phyloP scores from a whole-genome alignment of 2,888 invertebrate species.

The Chloroclystis v-ata region DNA sequence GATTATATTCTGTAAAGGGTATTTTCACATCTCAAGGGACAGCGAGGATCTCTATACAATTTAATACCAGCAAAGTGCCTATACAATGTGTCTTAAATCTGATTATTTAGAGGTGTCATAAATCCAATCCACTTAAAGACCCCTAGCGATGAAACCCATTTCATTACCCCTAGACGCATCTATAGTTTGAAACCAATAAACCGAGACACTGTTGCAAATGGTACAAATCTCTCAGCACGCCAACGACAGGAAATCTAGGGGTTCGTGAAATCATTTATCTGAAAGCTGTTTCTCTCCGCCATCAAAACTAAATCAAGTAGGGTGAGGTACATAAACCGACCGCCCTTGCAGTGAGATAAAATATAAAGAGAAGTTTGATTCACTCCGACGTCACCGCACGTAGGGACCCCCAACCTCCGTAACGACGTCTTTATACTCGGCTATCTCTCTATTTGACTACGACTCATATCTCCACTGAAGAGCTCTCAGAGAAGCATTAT shows the following conservation, averaged over 20 bases:
- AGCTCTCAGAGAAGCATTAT: constrained; percentile 63
- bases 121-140: constrained; percentile 62
- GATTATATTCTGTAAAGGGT: constrained; percentile 12
- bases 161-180: constrained; percentile 60
- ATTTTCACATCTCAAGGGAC: constrained; percentile 15
- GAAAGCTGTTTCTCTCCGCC: constrained; percentile 70
- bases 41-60: constrained; percentile 28
- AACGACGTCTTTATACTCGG: constrained; percentile 67
- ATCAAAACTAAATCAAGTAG: constrained; percentile 76
- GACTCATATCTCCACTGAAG: constrained; percentile 63
- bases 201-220: constrained; percentile 67
- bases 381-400: constrained; percentile 67
- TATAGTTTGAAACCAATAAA: constrained; percentile 51
- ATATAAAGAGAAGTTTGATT: constrained; percentile 74
- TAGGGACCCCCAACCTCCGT: constrained; percentile 46
- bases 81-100: constrained; percentile 31
- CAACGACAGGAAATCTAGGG: constrained; percentile 26
- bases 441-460: constrained; percentile 70
- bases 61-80: constrained; percentile 25
- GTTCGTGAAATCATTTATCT: constrained; percentile 68
- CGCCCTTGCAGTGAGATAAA: constrained; percentile 75
- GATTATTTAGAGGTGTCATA: constrained; percentile 34
- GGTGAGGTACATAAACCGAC: constrained; percentile 71
- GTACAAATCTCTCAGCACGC: constrained; percentile 36
- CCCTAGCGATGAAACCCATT: constrained; percentile 57